Evolutionary conservation across 2,797 vertebrate genomes (phyloP).

Genomic region (Coreius guichenoti): DNA sequence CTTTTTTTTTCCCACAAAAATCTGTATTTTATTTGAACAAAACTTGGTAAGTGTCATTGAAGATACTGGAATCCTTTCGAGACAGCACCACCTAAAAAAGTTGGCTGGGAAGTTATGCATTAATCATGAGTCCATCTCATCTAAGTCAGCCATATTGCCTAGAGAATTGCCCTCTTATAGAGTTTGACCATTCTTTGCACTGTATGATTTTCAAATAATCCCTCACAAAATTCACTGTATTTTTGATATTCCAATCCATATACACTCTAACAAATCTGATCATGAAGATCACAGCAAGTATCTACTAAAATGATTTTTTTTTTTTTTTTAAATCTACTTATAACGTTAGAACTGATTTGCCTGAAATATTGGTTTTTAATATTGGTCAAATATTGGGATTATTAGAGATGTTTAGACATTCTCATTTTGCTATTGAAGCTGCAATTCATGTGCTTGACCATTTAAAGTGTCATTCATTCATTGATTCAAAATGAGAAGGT

Average conservation of each 20-base stretch:
- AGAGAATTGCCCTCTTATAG: background rate
- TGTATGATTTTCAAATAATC: background rate
- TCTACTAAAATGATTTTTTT: background rate
- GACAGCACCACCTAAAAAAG: rapidly evolving
- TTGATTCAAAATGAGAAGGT: background rate
- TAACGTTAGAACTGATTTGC: background rate
- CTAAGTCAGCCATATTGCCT: background rate
- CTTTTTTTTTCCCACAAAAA: background rate
- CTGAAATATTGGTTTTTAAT: background rate
- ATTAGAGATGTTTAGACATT: background rate
- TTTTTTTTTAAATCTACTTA: background rate
- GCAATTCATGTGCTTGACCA: background rate
- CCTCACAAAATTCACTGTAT: background rate
- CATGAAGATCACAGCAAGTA: background rate
- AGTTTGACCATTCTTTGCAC: background rate
- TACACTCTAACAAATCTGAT: background rate
- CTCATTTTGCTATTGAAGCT: background rate
- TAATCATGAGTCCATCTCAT: too few relatives aligned
- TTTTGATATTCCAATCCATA: background rate
- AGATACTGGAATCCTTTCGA: background rate
- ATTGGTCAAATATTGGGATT: background rate
- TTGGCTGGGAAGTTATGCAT: background rate
- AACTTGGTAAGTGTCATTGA: background rate
- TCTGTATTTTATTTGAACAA: background rate
- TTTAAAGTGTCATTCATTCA: background rate